phyloP scores from a whole-genome alignment of 2,113 vertebrate species.

The Chlamydotis undulata region DNA sequence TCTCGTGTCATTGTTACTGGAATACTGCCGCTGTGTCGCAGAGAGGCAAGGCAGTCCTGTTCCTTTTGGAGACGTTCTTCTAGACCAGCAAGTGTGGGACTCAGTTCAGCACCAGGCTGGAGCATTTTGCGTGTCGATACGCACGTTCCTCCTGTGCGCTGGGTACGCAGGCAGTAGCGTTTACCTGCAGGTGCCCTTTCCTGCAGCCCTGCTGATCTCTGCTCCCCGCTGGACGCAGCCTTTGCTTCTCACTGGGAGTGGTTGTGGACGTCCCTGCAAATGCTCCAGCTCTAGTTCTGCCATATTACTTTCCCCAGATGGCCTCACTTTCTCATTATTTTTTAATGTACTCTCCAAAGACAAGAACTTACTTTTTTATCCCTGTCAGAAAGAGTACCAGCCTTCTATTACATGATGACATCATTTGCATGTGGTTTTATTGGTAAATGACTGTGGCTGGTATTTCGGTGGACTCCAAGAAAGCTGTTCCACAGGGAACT shows the following conservation, averaged over 20 bases:
- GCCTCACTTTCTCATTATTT: not conserved
- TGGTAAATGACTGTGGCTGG: not conserved
- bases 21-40: not conserved
- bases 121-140: not conserved
- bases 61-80: not conserved
- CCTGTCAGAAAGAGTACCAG: not conserved
- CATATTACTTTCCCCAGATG: not conserved
- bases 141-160: not conserved
- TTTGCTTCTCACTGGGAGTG: not conserved
- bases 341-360: not conserved
- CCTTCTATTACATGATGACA: not conserved
- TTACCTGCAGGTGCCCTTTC: not conserved
- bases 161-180: accelerated
- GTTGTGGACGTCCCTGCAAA: not conserved
- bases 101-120: not conserved
- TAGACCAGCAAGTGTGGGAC: not conserved
- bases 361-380: not conserved
- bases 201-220: not conserved
- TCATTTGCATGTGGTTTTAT: not conserved
- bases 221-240: not conserved
- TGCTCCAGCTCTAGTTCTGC: not conserved
- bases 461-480: not conserved
- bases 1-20: not conserved
- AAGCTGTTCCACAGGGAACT: not conserved
- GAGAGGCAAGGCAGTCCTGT: not conserved